These are phyloP conservation scores for Epizoanthus rinbou DNA, from an alignment of 92 coral and sea anemone species.

Conservation along the genomic window DNA sequence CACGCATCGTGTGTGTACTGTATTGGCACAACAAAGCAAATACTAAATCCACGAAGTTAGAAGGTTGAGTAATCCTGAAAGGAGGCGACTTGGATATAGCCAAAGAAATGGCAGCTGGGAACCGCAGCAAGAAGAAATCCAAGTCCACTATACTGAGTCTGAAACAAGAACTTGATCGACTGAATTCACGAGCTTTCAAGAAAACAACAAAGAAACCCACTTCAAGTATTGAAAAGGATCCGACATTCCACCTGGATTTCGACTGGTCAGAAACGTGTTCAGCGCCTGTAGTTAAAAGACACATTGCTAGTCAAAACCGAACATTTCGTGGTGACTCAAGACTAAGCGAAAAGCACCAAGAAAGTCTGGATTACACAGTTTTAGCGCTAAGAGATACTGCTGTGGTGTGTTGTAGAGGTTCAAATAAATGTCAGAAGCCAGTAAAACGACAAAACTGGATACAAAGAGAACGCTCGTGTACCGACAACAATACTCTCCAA, in stretches of 20 bases:
- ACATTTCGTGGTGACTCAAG: conserved; percentile 14
- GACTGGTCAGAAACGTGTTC: neutral
- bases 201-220: conserved; percentile 12
- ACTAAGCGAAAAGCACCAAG: conserved; percentile 9
- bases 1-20: neutral
- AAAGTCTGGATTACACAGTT: conserved; percentile 10
- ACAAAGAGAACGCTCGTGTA: neutral
- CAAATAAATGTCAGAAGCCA: neutral
- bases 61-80: neutral
- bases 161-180: conserved; percentile 17
- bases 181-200: neutral
- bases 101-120: neutral
- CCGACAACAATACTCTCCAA: neutral
- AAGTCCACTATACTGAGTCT: neutral
- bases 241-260: neutral
- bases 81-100: neutral
- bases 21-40: neutral
- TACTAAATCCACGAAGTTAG: neutral
- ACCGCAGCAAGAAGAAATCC: neutral
- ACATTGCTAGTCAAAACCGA: neutral
- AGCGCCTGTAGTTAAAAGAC: neutral
- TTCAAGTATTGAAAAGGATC: neutral
- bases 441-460: conserved; percentile 19
- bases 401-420: neutral
- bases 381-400: neutral